Evolutionary conservation across 2,113 vertebrate genomes (phyloP).

Genomic region (Onychostoma macrolepis): DNA sequence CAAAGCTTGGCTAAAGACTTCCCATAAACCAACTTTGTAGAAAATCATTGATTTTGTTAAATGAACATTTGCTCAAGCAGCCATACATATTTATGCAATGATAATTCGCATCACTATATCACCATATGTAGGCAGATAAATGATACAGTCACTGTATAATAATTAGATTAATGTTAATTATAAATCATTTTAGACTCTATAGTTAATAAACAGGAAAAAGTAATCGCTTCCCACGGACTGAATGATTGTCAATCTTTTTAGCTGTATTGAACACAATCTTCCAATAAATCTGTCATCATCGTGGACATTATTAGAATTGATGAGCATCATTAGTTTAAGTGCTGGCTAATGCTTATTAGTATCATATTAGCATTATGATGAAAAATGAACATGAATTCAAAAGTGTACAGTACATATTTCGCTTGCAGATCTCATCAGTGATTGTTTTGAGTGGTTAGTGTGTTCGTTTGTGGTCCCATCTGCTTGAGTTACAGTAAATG

Average conservation of each 20-base stretch:
- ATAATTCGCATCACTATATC: constrained; percentile 2
- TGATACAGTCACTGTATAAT: constrained; percentile 29
- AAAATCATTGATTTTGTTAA: constrained; percentile 27
- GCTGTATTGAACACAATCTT: constrained; percentile 14
- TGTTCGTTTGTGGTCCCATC: not conserved
- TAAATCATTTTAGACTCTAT: constrained; percentile 10
- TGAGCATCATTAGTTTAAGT: constrained; percentile 39
- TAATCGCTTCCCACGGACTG: constrained; percentile 1
- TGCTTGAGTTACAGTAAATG: constrained; percentile 4
- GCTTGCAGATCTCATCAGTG: not conserved
- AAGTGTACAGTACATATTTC: not conserved
- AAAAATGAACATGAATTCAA: constrained; percentile 27
- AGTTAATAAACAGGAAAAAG: constrained; percentile 48
- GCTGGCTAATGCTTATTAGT: constrained; percentile 43
- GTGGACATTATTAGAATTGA: constrained; percentile 36
- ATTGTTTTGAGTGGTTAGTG: not conserved
- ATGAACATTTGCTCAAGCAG: constrained; percentile 29
- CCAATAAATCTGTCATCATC: constrained; percentile 34
- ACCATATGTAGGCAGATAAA: constrained; percentile 28
- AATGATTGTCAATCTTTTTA: constrained; percentile 12
- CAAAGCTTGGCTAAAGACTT: constrained; percentile 9
- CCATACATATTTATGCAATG: constrained; percentile 32
- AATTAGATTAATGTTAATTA: constrained; percentile 46
- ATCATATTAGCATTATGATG: constrained; percentile 40
- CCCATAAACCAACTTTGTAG: not conserved